A percentile compares a stretch with the other conserved stretches of the same genome.
phyloP scores from a whole-genome alignment of 1,140 invertebrate genomes.

The Melanaphis sacchari region DNA sequence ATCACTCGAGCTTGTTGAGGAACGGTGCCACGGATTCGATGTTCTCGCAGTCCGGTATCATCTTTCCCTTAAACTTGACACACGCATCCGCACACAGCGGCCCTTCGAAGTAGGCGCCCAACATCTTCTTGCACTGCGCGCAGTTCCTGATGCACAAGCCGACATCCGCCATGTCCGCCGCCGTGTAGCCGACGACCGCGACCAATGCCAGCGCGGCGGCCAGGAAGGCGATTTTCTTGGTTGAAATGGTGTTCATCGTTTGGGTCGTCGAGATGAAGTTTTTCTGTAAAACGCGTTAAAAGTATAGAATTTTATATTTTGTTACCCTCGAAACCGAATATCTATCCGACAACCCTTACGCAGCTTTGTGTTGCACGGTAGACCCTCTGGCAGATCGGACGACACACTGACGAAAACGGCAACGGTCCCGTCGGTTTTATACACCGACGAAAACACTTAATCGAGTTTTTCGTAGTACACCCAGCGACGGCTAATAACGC shows the following conservation, averaged over 20 bases:
- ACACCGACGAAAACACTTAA: neutral
- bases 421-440: neutral
- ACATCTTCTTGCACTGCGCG: constrained; percentile 86
- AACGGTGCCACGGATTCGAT: constrained; percentile 80
- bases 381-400: neutral
- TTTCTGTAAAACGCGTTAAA: neutral
- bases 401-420: neutral
- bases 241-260: neutral
- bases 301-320: too few species aligned
- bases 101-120: constrained; percentile 83
- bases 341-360: too few species aligned
- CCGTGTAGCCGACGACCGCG: neutral
- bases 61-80: constrained; percentile 79
- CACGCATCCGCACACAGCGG: constrained; percentile 82
- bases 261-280: too few species aligned
- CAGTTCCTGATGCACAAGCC: constrained; percentile 84
- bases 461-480: neutral
- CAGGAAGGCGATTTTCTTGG: neutral
- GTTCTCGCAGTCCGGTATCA: constrained; percentile 84
- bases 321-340: neutral
- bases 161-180: constrained; percentile 26
- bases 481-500: neutral
- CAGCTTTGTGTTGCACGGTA: neutral
- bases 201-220: neutral
- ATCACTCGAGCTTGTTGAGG: constrained; percentile 71